These are phyloP conservation scores for Cyprinodon tularosa DNA, from an alignment of 2,113 vertebrate genomes.

Conservation along the genomic window DNA sequence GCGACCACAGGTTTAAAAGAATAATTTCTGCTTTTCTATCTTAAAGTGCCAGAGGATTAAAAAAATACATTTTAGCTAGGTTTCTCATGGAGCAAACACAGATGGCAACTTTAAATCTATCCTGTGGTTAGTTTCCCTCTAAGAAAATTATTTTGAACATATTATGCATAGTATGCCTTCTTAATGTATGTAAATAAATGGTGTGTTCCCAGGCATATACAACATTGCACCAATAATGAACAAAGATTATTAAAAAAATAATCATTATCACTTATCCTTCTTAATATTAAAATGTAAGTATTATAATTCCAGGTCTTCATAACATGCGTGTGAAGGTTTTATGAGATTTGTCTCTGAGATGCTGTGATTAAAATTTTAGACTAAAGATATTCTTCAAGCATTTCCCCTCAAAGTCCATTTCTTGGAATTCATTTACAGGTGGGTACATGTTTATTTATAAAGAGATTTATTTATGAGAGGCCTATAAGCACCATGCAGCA, in stretches of 20 bases:
- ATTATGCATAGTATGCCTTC: conserved; percentile 8
- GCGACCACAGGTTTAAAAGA: not conserved
- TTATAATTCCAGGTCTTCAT: not conserved
- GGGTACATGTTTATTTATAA: too few relatives aligned
- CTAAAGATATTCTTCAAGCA: not conserved
- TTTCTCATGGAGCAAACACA: conserved; percentile 17
- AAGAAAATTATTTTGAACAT: conserved; percentile 9
- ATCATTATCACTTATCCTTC: not conserved
- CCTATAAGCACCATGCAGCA: not conserved
- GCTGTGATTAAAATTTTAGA: not conserved
- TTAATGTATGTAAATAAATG: conserved; percentile 1
- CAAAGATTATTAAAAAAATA: not conserved
- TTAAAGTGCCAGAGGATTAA: conserved; percentile 7
- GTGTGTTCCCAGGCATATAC: not conserved
- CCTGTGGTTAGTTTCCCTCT: conserved; percentile 24
- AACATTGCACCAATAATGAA: not conserved
- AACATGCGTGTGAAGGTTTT: not conserved
- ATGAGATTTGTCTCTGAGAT: not conserved
- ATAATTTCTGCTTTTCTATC: not conserved
- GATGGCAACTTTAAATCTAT: conserved; percentile 33
- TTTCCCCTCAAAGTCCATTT: not conserved
- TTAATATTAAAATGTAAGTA: not conserved
- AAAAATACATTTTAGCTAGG: conserved; percentile 16
- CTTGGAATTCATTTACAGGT: too few relatives aligned
- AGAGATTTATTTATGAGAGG: too few relatives aligned